Evolutionary conservation across 2,797 vertebrate genomes (phyloP).

Genomic region (Ispidina picta): DNA sequence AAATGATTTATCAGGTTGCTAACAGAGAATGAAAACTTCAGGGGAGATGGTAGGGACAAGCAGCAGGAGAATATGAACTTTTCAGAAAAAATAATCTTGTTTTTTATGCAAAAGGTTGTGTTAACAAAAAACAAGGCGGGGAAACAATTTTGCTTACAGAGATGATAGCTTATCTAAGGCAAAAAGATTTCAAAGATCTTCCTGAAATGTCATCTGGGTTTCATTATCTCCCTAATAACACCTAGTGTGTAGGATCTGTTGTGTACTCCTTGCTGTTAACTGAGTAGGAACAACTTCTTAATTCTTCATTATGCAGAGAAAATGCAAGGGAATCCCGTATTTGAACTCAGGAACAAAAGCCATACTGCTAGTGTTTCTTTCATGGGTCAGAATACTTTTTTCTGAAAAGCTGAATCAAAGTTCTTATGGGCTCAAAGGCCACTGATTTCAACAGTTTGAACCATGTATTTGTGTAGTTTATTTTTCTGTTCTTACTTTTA

Average conservation of each 20-base stretch:
- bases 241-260: neutral
- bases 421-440: neutral
- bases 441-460: neutral
- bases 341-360: neutral
- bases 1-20: slow-evolving; percentile 59
- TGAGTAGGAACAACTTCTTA: neutral
- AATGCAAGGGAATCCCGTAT: neutral
- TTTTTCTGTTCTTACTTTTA: neutral
- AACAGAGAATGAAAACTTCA: slow-evolving; percentile 40
- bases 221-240: slow-evolving; percentile 3
- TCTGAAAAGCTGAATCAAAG: neutral
- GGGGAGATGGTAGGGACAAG: neutral
- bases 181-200: slow-evolving; percentile 11
- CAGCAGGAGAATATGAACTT: slow-evolving; percentile 23
- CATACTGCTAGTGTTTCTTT: neutral
- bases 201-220: slow-evolving; percentile 25
- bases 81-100: slow-evolving; percentile 9
- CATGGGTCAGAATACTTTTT: neutral
- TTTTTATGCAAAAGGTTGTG: slow-evolving; percentile 48
- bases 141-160: slow-evolving; percentile 1
- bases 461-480: neutral
- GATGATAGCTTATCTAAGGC: slow-evolving; percentile 12
- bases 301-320: neutral
- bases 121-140: slow-evolving; percentile 4
- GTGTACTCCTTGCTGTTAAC: neutral